Base-by-base conservation (phyloP, 2,888 invertebrate genomes). In the Leucozona laternaria region DNA sequence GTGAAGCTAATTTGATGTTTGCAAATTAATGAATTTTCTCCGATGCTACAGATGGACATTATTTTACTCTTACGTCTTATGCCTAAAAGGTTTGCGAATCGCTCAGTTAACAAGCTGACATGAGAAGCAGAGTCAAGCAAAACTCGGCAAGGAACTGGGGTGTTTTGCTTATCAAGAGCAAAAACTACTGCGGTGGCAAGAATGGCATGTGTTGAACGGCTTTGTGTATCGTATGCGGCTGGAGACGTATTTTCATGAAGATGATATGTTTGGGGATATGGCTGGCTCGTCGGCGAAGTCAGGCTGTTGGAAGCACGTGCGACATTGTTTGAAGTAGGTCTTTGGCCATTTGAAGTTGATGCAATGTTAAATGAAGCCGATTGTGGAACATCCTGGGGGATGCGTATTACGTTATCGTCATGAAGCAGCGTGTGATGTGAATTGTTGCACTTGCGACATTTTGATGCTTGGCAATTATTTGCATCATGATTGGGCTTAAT, bases 51-150 rank as follows among this genome's bases (percentile, higher is more conserved):
- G 6, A 71, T 57, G 40, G 71, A 45, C 7, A 15, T 45, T 43
- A 57, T 28, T 55, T 28, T 43, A 31, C 43, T 43, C 43, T 11
- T 22, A 7, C 43, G 25, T 8, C 45, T 57, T 31, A 45, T 45
- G 20, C 58, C 58, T 20, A 58, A 2, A 13, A 45, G 15, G 31
- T 58, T 72, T n/a, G 58, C 58, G 17, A 60, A 50, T 48, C 72
- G 58, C 22, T 48, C 58, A 20, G 58, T 72, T 48, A 72, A 34
- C 25, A 72, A n/a, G n/a, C n/a, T n/a, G n/a, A n/a, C n/a, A n/a
- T n/a, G n/a, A n/a, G n/a, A n/a, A n/a, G n/a, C n/a, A 25, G 57
- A 58, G 10, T 40, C 55, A 10, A 70, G 55, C n/a, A 70, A n/a
- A 28, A 55, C 71, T 43, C 71, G 71, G n/a, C n/a, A n/a, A n/a